Conservation (phyloP, 1,140 invertebrate genomes). For the Charaxes varanes region DNA sequence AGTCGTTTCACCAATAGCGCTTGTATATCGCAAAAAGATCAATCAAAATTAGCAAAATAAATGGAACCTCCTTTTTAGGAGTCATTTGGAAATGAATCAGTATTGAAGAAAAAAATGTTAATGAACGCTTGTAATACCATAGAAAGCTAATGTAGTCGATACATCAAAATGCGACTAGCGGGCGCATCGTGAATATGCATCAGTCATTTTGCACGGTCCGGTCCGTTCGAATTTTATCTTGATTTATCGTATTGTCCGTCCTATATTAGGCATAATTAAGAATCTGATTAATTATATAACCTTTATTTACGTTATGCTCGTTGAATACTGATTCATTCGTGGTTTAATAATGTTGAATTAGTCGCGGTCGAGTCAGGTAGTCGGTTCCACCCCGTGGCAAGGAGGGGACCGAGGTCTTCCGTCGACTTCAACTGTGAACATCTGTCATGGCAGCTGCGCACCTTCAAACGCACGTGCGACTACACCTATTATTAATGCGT, state of each 20-base stretch:
- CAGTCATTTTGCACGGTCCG: conserved; percentile 6
- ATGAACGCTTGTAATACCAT: too few relatives aligned
- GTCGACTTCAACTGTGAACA: conserved; percentile 51
- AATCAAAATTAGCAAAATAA: too few relatives aligned
- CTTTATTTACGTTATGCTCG: conserved; percentile 24
- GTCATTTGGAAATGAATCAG: too few relatives aligned
- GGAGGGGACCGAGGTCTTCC: conserved; percentile 38
- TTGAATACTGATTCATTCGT: conserved; percentile 25
- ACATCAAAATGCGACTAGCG: too few relatives aligned
- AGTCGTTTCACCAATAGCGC: too few relatives aligned
- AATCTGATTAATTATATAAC: conserved; percentile 29
- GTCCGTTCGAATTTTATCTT: conserved; percentile 20
- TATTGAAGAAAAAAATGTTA: too few relatives aligned
- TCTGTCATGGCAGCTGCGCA: conserved; percentile 65
- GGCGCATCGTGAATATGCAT: conserved; percentile 16
- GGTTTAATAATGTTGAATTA: conserved; percentile 31
- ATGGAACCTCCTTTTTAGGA: too few relatives aligned
- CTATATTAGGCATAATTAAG: conserved; percentile 29
- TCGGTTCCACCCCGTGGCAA: conserved; percentile 9
- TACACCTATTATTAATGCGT: conserved; percentile 60
- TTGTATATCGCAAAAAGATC: too few relatives aligned
- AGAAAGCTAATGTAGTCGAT: too few relatives aligned
- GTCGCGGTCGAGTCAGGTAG: conserved; percentile 45
- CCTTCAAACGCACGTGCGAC: conserved; percentile 55
- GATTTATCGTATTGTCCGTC: conserved; percentile 25